Evolutionary conservation across 2,113 vertebrate genomes (phyloP), one percentile per base, ranked within the genome.

Genomic region (Trogon surrucura): DNA sequence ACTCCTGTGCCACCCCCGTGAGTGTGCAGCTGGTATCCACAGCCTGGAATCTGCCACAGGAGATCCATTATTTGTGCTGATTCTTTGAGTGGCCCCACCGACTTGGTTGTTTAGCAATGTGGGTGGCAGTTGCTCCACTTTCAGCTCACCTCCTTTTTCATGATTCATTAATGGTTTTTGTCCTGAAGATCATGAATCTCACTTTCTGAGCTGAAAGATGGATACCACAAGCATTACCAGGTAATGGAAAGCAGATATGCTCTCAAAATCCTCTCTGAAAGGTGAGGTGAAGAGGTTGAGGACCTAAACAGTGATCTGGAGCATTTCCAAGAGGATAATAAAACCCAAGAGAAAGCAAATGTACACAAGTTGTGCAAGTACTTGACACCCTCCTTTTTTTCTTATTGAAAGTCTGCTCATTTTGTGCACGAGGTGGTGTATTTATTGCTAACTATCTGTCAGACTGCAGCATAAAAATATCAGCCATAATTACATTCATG

Each of bases 381-480:
- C 77, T 94, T 65, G 54, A 66, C 83, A 85, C 13, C 2, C 2
- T 87, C 88, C 80, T 36, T 80, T 85, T 83, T 54, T 36, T 29
- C 38, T 85, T 93, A 92, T 41, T 81, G 84, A 95, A 91, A 92
- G 56, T 70, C 83, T 95, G 75, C 71, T 93, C 58, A 62, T 95
- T 96, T 92, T 97, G 94, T 96, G 67, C 54, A 66, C 19, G 57
- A 97, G 88, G 67, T 73, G 69, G 38, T 92, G 56, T 89, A 78
- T 93, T 91, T 92, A 91, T 91, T 93, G 75, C 61, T 94, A 94
- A 93, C 89, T 96, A 44, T 91, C 91, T 96, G 93, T 96, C 94
- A 96, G 91, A 70, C 77, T 85, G 48, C 71, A 92, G 93, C 95
- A 94, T 78, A 96, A 96, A 98, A 97, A 93, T 94, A 95, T 93